Conservation (phyloP, 2,797 vertebrate genomes). For the Fistularia commersonii region DNA sequence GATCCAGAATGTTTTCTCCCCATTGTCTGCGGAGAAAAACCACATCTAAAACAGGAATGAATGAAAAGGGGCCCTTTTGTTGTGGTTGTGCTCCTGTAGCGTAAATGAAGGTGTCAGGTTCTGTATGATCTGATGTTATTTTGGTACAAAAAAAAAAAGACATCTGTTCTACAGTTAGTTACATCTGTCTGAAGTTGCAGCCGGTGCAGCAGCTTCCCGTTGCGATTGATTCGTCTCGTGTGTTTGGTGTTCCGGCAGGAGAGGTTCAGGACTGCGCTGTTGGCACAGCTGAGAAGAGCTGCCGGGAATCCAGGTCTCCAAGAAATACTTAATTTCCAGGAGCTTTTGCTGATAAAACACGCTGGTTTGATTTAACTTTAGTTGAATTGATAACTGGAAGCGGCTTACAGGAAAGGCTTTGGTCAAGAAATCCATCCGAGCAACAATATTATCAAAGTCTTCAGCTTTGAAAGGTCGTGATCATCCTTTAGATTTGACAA, state of each 20-base stretch:
- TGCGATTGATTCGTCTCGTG: conserved; percentile 43
- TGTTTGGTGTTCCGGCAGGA: conserved; percentile 20
- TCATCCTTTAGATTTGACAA: too few species aligned
- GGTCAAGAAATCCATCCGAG: too few species aligned
- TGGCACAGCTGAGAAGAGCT: conserved; percentile 48
- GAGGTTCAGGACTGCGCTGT: conserved; percentile 21
- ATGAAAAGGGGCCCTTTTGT: conserved; percentile 54
- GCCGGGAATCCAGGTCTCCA: conserved; percentile 17
- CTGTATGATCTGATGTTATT: conserved; percentile 40
- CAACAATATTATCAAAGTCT: too few species aligned
- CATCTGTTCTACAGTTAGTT: conserved; percentile 53
- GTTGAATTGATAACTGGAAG: too few species aligned
- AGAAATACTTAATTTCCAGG: conserved; percentile 32
- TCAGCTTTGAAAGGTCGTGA: too few species aligned
- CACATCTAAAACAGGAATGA: conserved; percentile 39
- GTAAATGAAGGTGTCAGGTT: conserved; percentile 58
- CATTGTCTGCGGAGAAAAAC: conserved; percentile 39
- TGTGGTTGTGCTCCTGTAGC: conserved; percentile 54
- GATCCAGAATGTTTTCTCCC: conserved; percentile 45
- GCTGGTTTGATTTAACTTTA: too few species aligned
- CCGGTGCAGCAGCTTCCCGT: conserved; percentile 51
- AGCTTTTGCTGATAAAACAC: conserved; percentile 16
- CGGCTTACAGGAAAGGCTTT: too few species aligned
- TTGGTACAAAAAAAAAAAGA: conserved; percentile 38
- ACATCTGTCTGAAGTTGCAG: conserved; percentile 52